A percentile compares a stretch with the other conserved stretches of the same genome.
Conservation (phyloP, 2,113 vertebrate species). For the Verasper variegatus region DNA sequence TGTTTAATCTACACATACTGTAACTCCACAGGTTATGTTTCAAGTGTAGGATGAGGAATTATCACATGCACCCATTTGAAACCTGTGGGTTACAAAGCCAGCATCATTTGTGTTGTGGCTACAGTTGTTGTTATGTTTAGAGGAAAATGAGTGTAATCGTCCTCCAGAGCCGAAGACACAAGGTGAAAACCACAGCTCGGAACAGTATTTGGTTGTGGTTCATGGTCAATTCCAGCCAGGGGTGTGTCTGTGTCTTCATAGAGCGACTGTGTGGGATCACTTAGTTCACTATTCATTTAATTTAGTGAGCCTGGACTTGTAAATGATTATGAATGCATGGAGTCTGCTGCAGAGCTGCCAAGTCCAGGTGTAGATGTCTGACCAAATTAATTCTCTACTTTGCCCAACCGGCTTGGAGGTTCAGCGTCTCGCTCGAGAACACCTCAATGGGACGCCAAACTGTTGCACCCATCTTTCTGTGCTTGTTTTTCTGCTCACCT, state of each 20-base stretch:
- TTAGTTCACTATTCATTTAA: conserved; percentile 17
- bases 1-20: not conserved
- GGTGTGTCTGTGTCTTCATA: conserved; percentile 8
- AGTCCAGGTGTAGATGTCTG: conserved; percentile 21
- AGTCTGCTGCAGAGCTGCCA: conserved; percentile 1
- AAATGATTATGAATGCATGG: conserved; percentile 30
- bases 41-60: too few relatives aligned
- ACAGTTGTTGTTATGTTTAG: not conserved
- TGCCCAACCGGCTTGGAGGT: not conserved
- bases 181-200: not conserved
- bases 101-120: too few relatives aligned
- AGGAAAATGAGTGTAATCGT: not conserved
- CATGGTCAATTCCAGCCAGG: not conserved
- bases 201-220: not conserved
- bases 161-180: not conserved
- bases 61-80: too few relatives aligned
- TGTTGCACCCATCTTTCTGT: conserved; percentile 2
- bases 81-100: too few relatives aligned
- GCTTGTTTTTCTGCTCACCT: conserved; percentile 24
- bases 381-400: not conserved
- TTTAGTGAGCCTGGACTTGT: conserved; percentile 12
- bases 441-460: not conserved
- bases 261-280: not conserved
- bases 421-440: conserved; percentile 2
- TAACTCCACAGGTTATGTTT: not conserved